Evolutionary conservation across 2,888 invertebrate genomes (phyloP).

Genomic region (Cancer borealis): DNA sequence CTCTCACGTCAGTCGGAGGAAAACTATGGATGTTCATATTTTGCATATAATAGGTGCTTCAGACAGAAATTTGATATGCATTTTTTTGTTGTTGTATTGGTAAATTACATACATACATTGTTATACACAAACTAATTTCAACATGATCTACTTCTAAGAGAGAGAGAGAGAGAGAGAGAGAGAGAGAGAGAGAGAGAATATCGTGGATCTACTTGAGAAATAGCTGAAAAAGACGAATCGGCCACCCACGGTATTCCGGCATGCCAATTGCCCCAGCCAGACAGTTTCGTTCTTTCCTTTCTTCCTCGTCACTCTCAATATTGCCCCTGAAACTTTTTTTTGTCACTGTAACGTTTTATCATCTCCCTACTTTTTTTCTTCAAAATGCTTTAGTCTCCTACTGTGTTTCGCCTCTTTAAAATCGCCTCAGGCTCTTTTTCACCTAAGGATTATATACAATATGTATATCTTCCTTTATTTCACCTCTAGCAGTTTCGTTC

Average conservation of each 20-base stretch:
- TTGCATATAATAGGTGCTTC: neutral
- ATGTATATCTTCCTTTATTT: no score
- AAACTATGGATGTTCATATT: neutral
- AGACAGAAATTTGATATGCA: neutral
- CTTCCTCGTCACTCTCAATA: neutral
- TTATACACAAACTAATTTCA: neutral
- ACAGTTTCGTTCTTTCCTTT: neutral
- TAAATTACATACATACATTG: neutral
- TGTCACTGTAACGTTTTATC: neutral
- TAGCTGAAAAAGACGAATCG: neutral
- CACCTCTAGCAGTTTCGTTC: no score
- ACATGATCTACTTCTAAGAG: neutral
- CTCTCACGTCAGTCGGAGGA: neutral
- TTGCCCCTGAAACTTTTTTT: neutral
- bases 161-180: slow-evolving; percentile 48
- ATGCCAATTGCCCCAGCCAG: neutral
- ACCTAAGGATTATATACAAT: no score
- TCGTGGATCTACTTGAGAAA: neutral
- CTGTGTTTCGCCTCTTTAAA: no score
- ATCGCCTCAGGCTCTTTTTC: no score
- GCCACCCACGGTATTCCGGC: neutral
- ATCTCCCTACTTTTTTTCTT: neutral
- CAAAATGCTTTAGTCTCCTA: no score
- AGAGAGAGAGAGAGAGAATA: neutral
- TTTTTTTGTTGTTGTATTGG: neutral